phyloP scores from a whole-genome alignment of 2,888 invertebrate genomes.

The Nezara viridula region DNA sequence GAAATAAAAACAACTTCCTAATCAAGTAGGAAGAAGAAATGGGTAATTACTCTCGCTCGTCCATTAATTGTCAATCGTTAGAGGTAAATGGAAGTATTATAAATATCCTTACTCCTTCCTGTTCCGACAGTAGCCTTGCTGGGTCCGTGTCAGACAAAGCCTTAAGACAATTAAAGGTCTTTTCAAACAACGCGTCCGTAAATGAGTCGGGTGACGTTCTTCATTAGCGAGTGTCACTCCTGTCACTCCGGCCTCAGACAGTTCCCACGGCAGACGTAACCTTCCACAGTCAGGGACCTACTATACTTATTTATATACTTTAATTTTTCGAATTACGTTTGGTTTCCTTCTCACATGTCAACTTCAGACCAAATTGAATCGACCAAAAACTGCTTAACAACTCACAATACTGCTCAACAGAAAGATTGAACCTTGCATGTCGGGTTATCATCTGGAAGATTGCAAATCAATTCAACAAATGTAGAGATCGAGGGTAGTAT shows the following conservation, averaged over 20 bases:
- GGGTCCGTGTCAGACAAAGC: neutral
- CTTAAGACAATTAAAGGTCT: neutral
- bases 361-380: neutral
- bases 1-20: constrained; percentile 13
- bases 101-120: neutral
- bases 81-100: neutral
- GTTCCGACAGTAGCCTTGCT: neutral
- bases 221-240: neutral
- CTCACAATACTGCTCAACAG: too few relatives aligned
- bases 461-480: too few relatives aligned
- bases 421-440: too few relatives aligned
- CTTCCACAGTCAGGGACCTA: neutral
- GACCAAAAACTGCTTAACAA: too few relatives aligned
- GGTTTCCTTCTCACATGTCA: neutral
- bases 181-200: neutral
- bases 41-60: neutral
- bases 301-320: neutral
- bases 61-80: neutral
- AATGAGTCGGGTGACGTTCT: neutral
- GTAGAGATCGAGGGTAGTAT: too few relatives aligned
- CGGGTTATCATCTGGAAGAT: too few relatives aligned
- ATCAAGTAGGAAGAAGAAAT: neutral
- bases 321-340: neutral
- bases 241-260: neutral
- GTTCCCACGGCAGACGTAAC: neutral